Conservation (phyloP, 92 coral and sea anemone genomes). For the Virgularia gustaviana region DNA sequence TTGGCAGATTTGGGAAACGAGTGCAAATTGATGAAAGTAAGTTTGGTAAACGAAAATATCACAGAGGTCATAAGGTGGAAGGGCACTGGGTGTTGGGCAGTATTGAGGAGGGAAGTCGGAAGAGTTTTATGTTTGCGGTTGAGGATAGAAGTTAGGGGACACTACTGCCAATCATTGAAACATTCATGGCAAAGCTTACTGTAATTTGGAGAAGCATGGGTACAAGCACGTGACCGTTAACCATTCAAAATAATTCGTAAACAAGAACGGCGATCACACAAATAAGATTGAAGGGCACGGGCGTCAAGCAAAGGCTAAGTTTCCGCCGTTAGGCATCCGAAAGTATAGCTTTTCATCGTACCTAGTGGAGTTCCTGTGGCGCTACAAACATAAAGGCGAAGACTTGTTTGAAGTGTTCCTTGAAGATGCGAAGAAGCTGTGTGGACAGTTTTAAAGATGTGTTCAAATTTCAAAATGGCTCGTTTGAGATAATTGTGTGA, state of each 20-base stretch:
- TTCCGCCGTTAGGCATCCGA: constrained; percentile 48
- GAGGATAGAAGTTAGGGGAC: constrained; percentile 51
- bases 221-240: constrained; percentile 47
- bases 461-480: too few relatives aligned
- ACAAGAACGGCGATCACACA: constrained; percentile 52
- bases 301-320: constrained; percentile 52
- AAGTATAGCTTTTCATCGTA: constrained; percentile 50
- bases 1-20: constrained; percentile 14
- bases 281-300: constrained; percentile 65
- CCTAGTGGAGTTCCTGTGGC: too few relatives aligned
- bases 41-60: too few relatives aligned
- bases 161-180: constrained; percentile 46
- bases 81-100: constrained; percentile 70
- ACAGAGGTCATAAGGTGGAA: too few relatives aligned
- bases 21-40: too few relatives aligned
- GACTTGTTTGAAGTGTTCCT: constrained; percentile 55
- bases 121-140: too few relatives aligned
- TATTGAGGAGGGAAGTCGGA: constrained; percentile 53
- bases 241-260: constrained; percentile 51
- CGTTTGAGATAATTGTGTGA: too few relatives aligned
- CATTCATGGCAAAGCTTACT: constrained; percentile 55
- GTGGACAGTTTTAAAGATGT: too few relatives aligned
- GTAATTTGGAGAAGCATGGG: too few relatives aligned
- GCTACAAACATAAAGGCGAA: constrained; percentile 33
- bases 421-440: too few relatives aligned